phyloP scores from a whole-genome alignment of 2,888 invertebrate genomes.

The Mimas tiliae region DNA sequence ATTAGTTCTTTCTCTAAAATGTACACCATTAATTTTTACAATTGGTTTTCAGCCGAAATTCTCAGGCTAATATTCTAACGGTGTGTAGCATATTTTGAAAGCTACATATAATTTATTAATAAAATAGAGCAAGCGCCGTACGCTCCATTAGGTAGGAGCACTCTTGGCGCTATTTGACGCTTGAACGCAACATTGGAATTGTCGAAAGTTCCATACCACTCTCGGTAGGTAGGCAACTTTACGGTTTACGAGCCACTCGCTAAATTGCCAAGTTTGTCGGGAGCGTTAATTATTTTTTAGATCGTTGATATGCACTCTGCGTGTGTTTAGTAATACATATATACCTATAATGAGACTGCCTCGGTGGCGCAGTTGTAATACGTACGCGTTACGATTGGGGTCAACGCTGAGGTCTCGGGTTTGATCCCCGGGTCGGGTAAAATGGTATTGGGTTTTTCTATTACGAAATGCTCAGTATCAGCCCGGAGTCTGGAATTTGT shows the following conservation, averaged over 20 bases:
- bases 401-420: too few relatives aligned
- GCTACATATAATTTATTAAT: constrained; percentile 35
- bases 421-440: too few relatives aligned
- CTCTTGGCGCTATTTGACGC: constrained; percentile 38
- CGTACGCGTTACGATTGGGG: too few relatives aligned
- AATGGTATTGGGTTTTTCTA: too few relatives aligned
- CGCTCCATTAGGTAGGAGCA: constrained; percentile 39
- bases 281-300: constrained; percentile 50
- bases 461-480: too few relatives aligned
- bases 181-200: constrained; percentile 35
- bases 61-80: too few relatives aligned
- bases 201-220: constrained; percentile 41
- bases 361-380: too few relatives aligned
- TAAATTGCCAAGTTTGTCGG: constrained; percentile 53
- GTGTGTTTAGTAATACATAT: neutral
- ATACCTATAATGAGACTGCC: too few relatives aligned
- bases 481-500: too few relatives aligned
- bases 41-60: too few relatives aligned
- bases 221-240: constrained; percentile 44
- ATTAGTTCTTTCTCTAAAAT: too few relatives aligned
- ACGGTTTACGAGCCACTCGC: constrained; percentile 48
- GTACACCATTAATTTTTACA: too few relatives aligned
- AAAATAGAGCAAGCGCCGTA: constrained; percentile 26
- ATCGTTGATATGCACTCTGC: neutral
- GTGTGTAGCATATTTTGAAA: neutral